Evolutionary conservation across 2,888 invertebrate species (phyloP), one percentile per base, ranked within the genome.

Genomic region (Heliconius ethilla): DNA sequence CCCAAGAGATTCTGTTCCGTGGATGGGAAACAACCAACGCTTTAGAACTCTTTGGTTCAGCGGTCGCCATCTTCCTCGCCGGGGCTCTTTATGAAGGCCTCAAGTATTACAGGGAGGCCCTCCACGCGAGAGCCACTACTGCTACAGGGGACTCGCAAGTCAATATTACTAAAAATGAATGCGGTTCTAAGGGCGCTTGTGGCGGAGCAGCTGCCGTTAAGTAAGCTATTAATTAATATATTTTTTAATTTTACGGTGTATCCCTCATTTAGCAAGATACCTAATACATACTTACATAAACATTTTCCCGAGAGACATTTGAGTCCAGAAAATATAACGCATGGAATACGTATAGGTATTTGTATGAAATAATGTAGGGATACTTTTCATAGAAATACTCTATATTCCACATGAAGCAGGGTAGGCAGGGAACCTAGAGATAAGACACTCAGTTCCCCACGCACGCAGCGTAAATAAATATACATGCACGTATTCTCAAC

Each of bases 71-170:
- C 84, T 97, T 99, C 91, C 95, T 98, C 74, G 96, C 99, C 87
- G 97, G 98, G 0, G 96, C 98, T 37, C 93, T 98, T n/a, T 99
- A 99, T 89, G 99, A 99, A 92, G 98, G 98, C 0, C 95, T 99
- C 5, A 99, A 99, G 94, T 98, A 98, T 93, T 97, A 94, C 86
- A 89, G 96, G 0, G 95, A 95, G 83, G 91, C 91, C 11, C 86
- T 94, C 22, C 92, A 93, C 83, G 84, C 89, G 9, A 82, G 89
- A 2, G 89, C 89, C 55, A 86, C 89, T 22, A 80, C 88, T 2
- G 82, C 87, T 18, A 86, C 89, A 0, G 90, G 89, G 0, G 92
- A 94, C 85, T 93, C 94, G 45, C 88, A 91, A 66, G 93, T 94
- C 73, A 94, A 95, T 78, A 94, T 95, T 82, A 89, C 94, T 29